Conservation (phyloP, 2,113 vertebrate genomes). For the Gulo gulo region DNA sequence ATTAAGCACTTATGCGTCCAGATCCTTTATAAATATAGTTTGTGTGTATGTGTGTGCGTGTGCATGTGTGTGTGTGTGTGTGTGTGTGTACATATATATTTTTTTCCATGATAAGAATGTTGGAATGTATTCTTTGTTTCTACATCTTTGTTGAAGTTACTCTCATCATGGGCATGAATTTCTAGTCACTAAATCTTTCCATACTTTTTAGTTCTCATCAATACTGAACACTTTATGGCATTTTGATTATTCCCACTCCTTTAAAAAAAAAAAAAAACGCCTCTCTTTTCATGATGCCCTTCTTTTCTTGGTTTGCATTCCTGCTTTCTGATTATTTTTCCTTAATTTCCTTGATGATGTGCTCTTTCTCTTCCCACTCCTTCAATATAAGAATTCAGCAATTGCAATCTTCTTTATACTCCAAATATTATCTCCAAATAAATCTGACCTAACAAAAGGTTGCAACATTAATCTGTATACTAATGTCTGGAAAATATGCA, state of each 20-base stretch:
- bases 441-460: background rate
- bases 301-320: background rate
- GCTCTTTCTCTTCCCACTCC: background rate
- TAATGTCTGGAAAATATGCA: background rate
- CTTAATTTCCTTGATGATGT: background rate
- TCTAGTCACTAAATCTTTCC: background rate
- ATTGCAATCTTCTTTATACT: background rate
- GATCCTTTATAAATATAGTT: background rate
- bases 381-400: background rate
- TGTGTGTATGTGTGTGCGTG: background rate
- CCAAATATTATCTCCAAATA: background rate
- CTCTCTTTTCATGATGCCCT: background rate
- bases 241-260: background rate
- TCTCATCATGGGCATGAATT: background rate
- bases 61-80: too few relatives aligned
- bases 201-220: background rate
- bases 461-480: background rate
- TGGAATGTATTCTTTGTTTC: background rate
- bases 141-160: background rate
- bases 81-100: too few relatives aligned
- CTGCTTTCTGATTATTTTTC: background rate
- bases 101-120: background rate
- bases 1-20: background rate
- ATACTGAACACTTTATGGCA: background rate
- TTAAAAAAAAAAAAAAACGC: background rate